Evolutionary conservation across 1,140 invertebrate genomes (phyloP), one percentile per base, ranked within the genome.

Genomic region (Rhopalosiphum maidis): DNA sequence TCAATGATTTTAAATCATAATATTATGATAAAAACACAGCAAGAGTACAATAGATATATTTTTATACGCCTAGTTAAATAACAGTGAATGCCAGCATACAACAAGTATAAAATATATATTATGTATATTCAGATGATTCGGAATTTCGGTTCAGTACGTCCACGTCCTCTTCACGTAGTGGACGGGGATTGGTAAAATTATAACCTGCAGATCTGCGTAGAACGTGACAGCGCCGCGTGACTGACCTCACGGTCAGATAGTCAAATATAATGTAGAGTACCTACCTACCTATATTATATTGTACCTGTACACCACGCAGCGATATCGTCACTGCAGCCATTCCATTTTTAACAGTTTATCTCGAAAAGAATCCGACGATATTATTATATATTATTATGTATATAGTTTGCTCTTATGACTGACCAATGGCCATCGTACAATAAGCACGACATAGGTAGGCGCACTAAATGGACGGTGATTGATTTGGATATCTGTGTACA

Each of bases 221-320:
- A 91, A 91, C 90, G 90, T 91, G 43, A 43, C 90, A 35, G 46
- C 48, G 46, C 46, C 22, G 90, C 90, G 68, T 91, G 90, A 91
- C 90, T 91, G 60, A 83, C 68, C 68, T 91, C 11, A 25, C 35
- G 41, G 41, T 91, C 68, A 43, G 55, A 68, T n/a, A 43, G 41
- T 91, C 68, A 43, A 25, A 68, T n/a, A 43, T 41, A 91, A 48
- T 89, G 41, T 25, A 55, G 30, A 90, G n/a, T 46, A 41, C 2
- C n/a, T 11, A 11, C 4, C 11, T 4, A 8, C 1, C 25, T 60
- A 55, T 30, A 60, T 60, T 30, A n/a, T 68, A 68, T n/a, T n/a
- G 60, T 68, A n/a, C 30, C 48, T 51, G 7, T n/a, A n/a, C 30
- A 68, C 11, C 30, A 22, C 25, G 48, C 48, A 18, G 48, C 11